Evolutionary conservation across 2,113 vertebrate genomes (phyloP).

Genomic region (Ancistrus triradiatus): DNA sequence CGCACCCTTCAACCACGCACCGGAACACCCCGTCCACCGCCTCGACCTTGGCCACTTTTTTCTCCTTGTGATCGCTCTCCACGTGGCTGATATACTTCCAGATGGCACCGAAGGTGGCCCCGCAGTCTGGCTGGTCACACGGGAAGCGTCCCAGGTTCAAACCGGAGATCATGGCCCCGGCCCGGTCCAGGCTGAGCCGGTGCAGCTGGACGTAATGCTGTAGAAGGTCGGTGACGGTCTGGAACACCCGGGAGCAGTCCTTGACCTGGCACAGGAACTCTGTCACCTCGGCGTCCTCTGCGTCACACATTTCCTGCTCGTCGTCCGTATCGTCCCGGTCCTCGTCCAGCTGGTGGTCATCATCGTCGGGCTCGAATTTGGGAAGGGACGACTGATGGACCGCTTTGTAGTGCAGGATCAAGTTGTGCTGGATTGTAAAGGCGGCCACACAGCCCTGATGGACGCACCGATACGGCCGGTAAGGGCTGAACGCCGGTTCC

Average conservation of each 20-base stretch:
- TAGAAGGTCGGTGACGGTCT: slow-evolving; percentile 81
- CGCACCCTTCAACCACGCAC: slow-evolving; percentile 91
- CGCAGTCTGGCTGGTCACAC: slow-evolving; percentile 85
- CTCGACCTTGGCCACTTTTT: slow-evolving; percentile 65
- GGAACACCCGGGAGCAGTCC: slow-evolving; percentile 91
- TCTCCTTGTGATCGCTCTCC: slow-evolving; percentile 78
- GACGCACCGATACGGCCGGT: slow-evolving; percentile 88
- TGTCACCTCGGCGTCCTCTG: slow-evolving; percentile 63
- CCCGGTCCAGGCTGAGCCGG: slow-evolving; percentile 79
- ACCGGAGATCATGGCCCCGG: slow-evolving; percentile 70
- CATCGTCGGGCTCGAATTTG: slow-evolving; percentile 75
- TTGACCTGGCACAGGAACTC: slow-evolving; percentile 91
- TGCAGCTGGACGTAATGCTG: slow-evolving; percentile 93
- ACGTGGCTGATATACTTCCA: slow-evolving; percentile 83
- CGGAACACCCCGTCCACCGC: slow-evolving; percentile 77
- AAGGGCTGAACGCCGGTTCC: slow-evolving; percentile 73
- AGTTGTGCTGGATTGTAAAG: slow-evolving; percentile 92
- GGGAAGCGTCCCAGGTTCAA: slow-evolving; percentile 76
- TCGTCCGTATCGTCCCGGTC: slow-evolving; percentile 65
- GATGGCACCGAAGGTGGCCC: slow-evolving; percentile 74
- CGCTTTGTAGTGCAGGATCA: slow-evolving; percentile 93
- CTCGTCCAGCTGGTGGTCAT: slow-evolving; percentile 72
- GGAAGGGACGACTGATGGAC: slow-evolving; percentile 88
- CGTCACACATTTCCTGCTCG: slow-evolving; percentile 58
- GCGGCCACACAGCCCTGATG: slow-evolving; percentile 91